These are phyloP conservation scores for Byasa hedistus DNA, from an alignment of 2,888 invertebrate species.

Conservation along the genomic window DNA sequence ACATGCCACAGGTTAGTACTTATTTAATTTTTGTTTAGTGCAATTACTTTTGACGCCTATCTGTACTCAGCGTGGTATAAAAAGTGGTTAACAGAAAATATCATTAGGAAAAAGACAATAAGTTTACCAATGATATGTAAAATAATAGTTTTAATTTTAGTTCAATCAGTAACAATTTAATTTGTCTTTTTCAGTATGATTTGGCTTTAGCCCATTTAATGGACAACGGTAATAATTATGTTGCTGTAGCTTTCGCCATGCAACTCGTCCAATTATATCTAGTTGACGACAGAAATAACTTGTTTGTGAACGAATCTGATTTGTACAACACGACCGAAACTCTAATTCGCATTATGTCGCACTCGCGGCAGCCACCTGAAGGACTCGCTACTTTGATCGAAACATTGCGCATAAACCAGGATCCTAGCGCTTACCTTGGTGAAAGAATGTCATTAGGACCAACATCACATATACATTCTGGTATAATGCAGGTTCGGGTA, in stretches of 20 bases:
- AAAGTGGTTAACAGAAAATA: too few species aligned
- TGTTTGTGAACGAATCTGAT: conserved; percentile 90
- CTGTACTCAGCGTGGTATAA: too few species aligned
- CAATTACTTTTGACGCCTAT: too few species aligned
- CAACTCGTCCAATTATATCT: conserved; percentile 93
- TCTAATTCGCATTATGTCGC: conserved; percentile 86
- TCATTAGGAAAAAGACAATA: too few species aligned
- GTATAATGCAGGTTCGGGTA: conserved; percentile 90
- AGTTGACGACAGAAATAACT: conserved; percentile 88
- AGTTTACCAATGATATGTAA: too few species aligned
- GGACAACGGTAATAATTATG: conserved; percentile 90
- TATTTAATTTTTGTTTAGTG: not conserved
- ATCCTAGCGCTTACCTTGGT: conserved; percentile 84
- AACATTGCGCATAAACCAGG: conserved; percentile 86
- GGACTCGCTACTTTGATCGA: conserved; percentile 91
- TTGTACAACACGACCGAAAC: conserved; percentile 93
- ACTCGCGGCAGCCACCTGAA: conserved; percentile 88
- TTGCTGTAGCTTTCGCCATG: conserved; percentile 94
- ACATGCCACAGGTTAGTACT: conserved; percentile 82
- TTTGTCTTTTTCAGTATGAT: conserved; percentile 82
- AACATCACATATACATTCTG: conserved; percentile 94
- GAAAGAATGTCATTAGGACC: conserved; percentile 90
- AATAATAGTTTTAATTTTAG: too few species aligned
- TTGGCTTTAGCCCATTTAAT: conserved; percentile 89
- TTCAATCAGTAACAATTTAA: not conserved